phyloP scores from a whole-genome alignment of 2,797 vertebrate genomes.

The Alfaro cultratus region DNA sequence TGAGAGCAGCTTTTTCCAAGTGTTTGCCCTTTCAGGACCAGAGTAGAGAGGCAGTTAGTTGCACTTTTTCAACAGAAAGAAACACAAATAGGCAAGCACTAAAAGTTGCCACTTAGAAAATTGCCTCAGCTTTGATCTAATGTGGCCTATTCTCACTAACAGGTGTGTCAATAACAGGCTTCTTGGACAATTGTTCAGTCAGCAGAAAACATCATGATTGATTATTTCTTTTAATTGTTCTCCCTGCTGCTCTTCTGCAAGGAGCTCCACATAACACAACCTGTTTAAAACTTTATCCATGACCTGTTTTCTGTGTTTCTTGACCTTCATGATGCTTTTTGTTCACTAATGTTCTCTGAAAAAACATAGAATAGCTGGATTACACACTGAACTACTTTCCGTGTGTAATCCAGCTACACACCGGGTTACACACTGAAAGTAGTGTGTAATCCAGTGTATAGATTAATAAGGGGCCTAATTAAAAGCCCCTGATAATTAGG shows the following conservation, averaged over 20 bases:
- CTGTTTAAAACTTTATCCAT: not conserved
- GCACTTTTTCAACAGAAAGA: not conserved
- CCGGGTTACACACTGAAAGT: too few relatives aligned
- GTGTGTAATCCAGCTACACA: too few relatives aligned
- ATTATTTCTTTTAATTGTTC: not conserved
- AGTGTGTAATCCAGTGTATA: too few relatives aligned
- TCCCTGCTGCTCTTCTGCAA: not conserved
- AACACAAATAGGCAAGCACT: not conserved
- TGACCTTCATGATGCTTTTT: not conserved
- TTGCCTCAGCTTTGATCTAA: not conserved
- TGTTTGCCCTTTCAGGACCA: not conserved
- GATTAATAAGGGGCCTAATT: too few relatives aligned
- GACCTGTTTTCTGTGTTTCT: not conserved
- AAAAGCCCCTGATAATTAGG: too few relatives aligned
- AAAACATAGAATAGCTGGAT: not conserved
- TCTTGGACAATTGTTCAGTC: not conserved
- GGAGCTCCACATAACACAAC: not conserved
- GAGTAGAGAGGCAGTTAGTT: not conserved
- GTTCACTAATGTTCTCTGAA: not conserved
- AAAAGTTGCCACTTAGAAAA: not conserved
- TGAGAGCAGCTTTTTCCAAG: not conserved
- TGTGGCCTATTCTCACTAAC: not conserved
- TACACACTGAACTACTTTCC: not conserved
- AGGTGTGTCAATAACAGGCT: not conserved
- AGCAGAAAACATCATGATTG: not conserved